Evolutionary conservation across 2,888 invertebrate species (phyloP).

Genomic region (Xylocampa areola): DNA sequence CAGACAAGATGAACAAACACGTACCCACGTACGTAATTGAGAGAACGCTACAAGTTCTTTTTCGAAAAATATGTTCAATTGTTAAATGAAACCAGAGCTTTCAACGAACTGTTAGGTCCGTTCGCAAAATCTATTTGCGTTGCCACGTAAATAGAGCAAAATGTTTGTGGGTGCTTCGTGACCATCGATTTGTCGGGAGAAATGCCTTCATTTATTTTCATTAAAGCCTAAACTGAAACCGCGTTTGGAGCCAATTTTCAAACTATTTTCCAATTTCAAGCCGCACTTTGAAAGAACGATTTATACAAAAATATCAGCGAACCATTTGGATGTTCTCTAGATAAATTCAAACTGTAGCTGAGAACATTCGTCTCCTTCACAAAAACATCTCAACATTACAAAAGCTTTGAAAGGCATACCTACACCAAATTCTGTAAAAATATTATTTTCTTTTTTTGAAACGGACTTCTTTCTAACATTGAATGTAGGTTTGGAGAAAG

Average conservation of each 20-base stretch:
- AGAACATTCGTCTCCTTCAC: constrained; percentile 26
- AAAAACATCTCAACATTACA: constrained; percentile 21
- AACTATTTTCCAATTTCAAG: constrained; percentile 41
- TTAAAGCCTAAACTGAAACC: constrained; percentile 54
- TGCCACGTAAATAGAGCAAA: constrained; percentile 56
- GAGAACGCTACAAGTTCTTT: not conserved
- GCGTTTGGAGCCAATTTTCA: constrained; percentile 38
- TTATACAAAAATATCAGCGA: constrained; percentile 38
- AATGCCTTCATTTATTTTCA: constrained; percentile 65
- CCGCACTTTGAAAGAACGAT: constrained; percentile 26
- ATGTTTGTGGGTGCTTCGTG: constrained; percentile 38
- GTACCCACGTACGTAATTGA: not conserved
- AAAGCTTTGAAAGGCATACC: constrained; percentile 6
- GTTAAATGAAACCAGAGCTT: constrained; percentile 27
- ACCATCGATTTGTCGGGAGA: constrained; percentile 52
- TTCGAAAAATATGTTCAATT: constrained; percentile 3
- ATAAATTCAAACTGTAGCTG: constrained; percentile 27
- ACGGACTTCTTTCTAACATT: not conserved
- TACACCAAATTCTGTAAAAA: not conserved
- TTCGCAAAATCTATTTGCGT: constrained; percentile 58
- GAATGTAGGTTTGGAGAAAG: constrained; percentile 9
- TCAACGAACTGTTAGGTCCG: constrained; percentile 57
- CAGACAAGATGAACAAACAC: not conserved
- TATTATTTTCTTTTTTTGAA: constrained; percentile 13
- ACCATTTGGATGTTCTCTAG: constrained; percentile 19